Evolutionary conservation across 2,797 vertebrate species (phyloP), one percentile per base, ranked within the genome.

Genomic region (Anisognathus igniventris): DNA sequence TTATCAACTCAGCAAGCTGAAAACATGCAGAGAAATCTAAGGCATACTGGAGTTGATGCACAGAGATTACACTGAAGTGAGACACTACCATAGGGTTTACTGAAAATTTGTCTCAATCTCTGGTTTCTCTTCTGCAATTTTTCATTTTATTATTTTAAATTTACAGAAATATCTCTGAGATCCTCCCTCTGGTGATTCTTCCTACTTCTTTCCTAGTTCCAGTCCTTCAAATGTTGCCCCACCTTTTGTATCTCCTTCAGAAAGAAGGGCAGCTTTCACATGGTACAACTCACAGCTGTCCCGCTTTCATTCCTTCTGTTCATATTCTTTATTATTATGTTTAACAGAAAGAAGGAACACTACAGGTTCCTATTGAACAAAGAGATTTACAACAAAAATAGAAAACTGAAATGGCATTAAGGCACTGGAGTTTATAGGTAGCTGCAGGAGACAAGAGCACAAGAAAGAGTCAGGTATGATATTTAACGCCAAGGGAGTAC

Each of bases 381-480:
- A 87, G 67, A 91, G 60, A 94, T 91, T 73, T 92, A 92, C 81
- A 92, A 70, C 78, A 93, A 76, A 91, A 96, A 93, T 82, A 92
- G 94, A 95, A 94, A 92, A 82, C 56, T 35, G 53, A 89, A 64
- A 76, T 19, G 27, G 84, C 45, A 89, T 81, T 87, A 81, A 85
- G 42, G 89, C 23, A 3, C 27, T 74, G 33, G 31, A 91, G 71
- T 94, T 92, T 93, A 96, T 91, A 89, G 47, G 64, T 12, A 94
- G 93, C 95, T 93, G 78, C 78, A 76, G 84, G 89, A 94, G 81
- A 88, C 51, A 83, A 62, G 73, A 92, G 51, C 48, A 86, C 15
- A 93, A 44, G 92, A 70, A 91, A 93, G 94, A 76, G 77, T 85
- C 70, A 82, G 37, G 12, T 19, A 89, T 28, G 17, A 20, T 66